phyloP scores from a whole-genome alignment of 2,888 invertebrate genomes.

The Sepioteuthis lessoniana region DNA sequence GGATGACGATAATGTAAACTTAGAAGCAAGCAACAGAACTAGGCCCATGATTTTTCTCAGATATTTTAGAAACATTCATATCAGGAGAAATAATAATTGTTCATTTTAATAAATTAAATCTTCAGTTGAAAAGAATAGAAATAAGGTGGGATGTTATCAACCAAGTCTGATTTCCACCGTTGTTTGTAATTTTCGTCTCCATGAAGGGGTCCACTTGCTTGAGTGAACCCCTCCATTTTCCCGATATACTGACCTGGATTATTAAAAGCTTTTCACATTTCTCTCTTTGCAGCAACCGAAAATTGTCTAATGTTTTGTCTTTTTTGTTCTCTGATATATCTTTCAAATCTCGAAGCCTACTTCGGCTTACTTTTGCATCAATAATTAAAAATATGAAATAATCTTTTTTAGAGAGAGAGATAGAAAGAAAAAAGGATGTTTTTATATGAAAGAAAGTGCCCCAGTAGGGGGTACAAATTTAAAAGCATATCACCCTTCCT shows the following conservation, averaged over 20 bases:
- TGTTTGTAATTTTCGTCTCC: not conserved
- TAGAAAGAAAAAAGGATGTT: no score
- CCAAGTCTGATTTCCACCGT: not conserved
- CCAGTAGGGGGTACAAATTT: slow-evolving; percentile 3
- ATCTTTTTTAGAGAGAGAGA: not conserved
- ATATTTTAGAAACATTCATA: no score
- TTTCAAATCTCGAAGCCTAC: not conserved
- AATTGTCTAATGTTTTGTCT: not conserved
- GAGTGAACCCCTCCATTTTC: not conserved
- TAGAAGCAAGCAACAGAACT: no score
- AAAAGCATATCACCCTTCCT: not conserved
- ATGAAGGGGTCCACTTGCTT: not conserved
- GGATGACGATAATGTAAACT: no score
- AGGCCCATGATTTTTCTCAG: no score
- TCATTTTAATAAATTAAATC: not conserved
- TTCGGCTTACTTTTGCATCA: no score
- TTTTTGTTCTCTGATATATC: not conserved
- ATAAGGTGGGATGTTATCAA: not conserved
- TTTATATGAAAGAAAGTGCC: not conserved
- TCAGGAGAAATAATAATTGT: not conserved
- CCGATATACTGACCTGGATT: not conserved
- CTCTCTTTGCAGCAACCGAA: not conserved
- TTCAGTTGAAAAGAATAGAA: not conserved
- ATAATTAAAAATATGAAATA: not conserved
- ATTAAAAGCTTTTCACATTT: not conserved